Conservation (phyloP, 1,140 invertebrate genomes). For the Macrocentrus cingulum region DNA sequence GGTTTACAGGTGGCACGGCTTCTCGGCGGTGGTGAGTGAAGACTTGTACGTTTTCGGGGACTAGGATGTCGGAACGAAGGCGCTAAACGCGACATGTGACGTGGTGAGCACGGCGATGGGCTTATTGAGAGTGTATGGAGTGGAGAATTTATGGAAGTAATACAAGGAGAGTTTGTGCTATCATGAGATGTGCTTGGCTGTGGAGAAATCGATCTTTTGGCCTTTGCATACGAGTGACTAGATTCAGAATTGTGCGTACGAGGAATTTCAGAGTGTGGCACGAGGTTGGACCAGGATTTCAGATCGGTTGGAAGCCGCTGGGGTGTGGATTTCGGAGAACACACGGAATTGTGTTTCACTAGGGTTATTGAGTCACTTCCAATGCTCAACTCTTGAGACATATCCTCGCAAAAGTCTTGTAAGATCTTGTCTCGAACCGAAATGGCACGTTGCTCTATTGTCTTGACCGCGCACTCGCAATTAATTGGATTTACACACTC, state of each 20-base stretch:
- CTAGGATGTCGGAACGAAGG: constrained; percentile 48
- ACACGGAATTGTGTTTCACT: constrained; percentile 51
- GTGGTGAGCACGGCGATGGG: constrained; percentile 47
- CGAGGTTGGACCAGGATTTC: constrained; percentile 41
- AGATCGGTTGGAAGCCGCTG: constrained; percentile 51
- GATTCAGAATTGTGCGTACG: constrained; percentile 53
- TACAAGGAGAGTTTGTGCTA: constrained; percentile 25
- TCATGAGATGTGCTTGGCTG: constrained; percentile 49
- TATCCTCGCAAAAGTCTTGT: constrained; percentile 56
- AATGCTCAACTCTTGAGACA: constrained; percentile 53
- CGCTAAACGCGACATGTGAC: constrained; percentile 50
- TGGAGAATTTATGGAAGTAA: constrained; percentile 48
- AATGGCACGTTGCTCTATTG: constrained; percentile 42
- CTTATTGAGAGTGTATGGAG: constrained; percentile 50
- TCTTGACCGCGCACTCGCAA: constrained; percentile 39
- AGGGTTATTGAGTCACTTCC: constrained; percentile 53
- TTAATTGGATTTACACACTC: constrained; percentile 41
- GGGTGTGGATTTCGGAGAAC: constrained; percentile 51
- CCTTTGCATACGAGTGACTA: constrained; percentile 36
- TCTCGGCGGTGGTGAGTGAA: constrained; percentile 48
- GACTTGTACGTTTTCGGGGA: constrained; percentile 41
- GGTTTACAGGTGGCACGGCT: constrained; percentile 51
- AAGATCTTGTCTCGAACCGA: constrained; percentile 56
- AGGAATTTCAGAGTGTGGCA: constrained; percentile 53
- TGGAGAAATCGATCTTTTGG: constrained; percentile 42